Evolutionary conservation across 1,140 invertebrate species (phyloP).

Genomic region (Heliothis subflexa): DNA sequence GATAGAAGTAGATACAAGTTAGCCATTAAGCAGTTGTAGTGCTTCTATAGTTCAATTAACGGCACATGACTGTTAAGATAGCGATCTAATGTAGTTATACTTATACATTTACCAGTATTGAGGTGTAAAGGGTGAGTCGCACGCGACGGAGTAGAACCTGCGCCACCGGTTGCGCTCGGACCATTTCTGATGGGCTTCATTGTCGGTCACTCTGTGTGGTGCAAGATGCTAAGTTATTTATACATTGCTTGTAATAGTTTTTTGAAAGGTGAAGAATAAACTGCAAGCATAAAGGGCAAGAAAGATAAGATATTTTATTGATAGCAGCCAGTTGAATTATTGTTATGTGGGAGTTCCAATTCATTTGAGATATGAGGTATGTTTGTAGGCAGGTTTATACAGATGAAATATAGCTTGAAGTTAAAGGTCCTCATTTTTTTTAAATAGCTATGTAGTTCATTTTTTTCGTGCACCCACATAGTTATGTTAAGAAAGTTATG

Average conservation of each 20-base stretch:
- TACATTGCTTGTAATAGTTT: conserved; percentile 22
- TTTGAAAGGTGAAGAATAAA: conserved; percentile 25
- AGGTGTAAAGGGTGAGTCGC: conserved; percentile 53
- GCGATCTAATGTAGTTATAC: conserved; percentile 30
- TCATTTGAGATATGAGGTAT: background rate
- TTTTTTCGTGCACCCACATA: no score
- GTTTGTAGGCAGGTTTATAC: background rate
- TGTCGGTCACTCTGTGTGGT: conserved; percentile 54
- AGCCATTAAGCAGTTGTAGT: conserved; percentile 45
- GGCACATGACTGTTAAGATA: conserved; percentile 46
- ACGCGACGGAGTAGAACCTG: conserved; percentile 58
- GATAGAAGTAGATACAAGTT: conserved; percentile 14
- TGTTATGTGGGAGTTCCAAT: conserved; percentile 8
- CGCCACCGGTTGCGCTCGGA: conserved; percentile 57
- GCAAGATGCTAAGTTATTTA: conserved; percentile 48
- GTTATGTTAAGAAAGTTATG: no score
- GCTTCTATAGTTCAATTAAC: conserved; percentile 48
- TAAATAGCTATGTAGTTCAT: no score
- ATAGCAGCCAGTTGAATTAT: conserved; percentile 9
- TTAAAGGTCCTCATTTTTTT: background rate
- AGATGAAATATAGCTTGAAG: background rate
- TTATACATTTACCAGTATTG: conserved; percentile 42
- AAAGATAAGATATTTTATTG: conserved; percentile 4
- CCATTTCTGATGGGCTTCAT: conserved; percentile 62
- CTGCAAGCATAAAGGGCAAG: background rate